Evolutionary conservation across 2,888 invertebrate genomes (phyloP).

Genomic region (Lymantria dispar): DNA sequence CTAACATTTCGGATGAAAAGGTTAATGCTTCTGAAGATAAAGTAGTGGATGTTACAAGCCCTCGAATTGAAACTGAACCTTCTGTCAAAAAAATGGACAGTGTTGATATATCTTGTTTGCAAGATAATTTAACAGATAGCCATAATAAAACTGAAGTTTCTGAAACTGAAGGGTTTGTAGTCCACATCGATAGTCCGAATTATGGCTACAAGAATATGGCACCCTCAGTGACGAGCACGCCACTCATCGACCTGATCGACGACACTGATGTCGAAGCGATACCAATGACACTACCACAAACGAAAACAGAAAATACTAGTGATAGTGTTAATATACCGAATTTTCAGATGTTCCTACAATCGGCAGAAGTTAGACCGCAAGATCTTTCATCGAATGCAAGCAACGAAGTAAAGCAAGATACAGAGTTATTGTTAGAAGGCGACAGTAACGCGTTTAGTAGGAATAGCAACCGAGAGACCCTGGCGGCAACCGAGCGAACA

Average conservation of each 20-base stretch:
- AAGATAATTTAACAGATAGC: constrained; percentile 47
- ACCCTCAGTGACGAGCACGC: constrained; percentile 67
- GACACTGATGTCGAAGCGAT: constrained; percentile 41
- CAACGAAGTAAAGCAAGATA: constrained; percentile 37
- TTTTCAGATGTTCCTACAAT: constrained; percentile 56
- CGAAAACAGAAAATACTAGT: constrained; percentile 32
- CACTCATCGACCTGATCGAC: constrained; percentile 37
- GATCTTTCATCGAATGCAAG: constrained; percentile 45
- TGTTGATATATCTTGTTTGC: constrained; percentile 62
- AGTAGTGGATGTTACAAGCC: constrained; percentile 37
- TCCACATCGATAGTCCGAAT: constrained; percentile 48
- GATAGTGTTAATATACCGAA: constrained; percentile 41
- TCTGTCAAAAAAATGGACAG: constrained; percentile 65
- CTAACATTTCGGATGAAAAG: constrained; percentile 30
- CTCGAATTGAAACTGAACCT: constrained; percentile 45
- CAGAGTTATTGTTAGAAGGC: constrained; percentile 48
- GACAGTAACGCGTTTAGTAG: constrained; percentile 47
- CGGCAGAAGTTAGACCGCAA: constrained; percentile 62
- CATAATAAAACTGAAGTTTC: constrained; percentile 34
- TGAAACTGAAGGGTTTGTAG: constrained; percentile 27
- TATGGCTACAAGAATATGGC: constrained; percentile 53
- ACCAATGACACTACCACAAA: constrained; percentile 46
- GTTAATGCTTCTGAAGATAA: constrained; percentile 21
- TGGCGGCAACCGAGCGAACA: constrained; percentile 39
- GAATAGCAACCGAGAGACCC: constrained; percentile 45